A percentile compares a stretch with the other conserved stretches of the same genome.
Evolutionary conservation across 1,140 invertebrate genomes (phyloP).

Genomic region (Drosophila busckii): DNA sequence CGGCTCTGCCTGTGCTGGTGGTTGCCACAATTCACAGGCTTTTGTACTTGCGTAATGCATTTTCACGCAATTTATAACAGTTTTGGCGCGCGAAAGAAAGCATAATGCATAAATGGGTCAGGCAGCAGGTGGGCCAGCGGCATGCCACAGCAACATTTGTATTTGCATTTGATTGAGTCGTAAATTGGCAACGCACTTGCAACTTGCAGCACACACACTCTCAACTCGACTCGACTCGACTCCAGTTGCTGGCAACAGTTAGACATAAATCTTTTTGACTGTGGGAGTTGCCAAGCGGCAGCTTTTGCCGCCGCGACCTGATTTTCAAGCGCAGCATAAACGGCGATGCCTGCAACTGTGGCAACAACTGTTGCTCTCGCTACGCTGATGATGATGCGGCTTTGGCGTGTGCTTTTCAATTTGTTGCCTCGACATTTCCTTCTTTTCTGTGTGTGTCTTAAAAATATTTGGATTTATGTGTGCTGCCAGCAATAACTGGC

Average conservation of each 20-base stretch:
- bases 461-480: constrained; percentile 58
- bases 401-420: constrained; percentile 75
- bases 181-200: constrained; percentile 67
- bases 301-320: constrained; percentile 51
- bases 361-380: background rate
- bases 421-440: constrained; percentile 53
- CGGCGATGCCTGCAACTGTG: constrained; percentile 20
- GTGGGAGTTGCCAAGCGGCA: constrained; percentile 53
- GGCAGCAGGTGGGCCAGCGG: constrained; percentile 52
- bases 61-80: constrained; percentile 74
- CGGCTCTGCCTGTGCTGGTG: constrained; percentile 10
- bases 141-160: constrained; percentile 38
- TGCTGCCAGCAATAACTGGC: constrained; percentile 62
- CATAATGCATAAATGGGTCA: constrained; percentile 27
- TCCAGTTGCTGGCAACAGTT: constrained; percentile 27
- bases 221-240: too few relatives aligned
- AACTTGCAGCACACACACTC: background rate
- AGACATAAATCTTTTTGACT: constrained; percentile 65
- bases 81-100: constrained; percentile 37
- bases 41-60: constrained; percentile 75
- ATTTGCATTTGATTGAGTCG: constrained; percentile 75
- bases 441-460: constrained; percentile 29
- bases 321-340: constrained; percentile 60
- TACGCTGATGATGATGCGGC: constrained; percentile 65
- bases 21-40: constrained; percentile 72